Evolutionary conservation across 1,140 invertebrate genomes (phyloP).

Genomic region (Brachionus rotundiformis): DNA sequence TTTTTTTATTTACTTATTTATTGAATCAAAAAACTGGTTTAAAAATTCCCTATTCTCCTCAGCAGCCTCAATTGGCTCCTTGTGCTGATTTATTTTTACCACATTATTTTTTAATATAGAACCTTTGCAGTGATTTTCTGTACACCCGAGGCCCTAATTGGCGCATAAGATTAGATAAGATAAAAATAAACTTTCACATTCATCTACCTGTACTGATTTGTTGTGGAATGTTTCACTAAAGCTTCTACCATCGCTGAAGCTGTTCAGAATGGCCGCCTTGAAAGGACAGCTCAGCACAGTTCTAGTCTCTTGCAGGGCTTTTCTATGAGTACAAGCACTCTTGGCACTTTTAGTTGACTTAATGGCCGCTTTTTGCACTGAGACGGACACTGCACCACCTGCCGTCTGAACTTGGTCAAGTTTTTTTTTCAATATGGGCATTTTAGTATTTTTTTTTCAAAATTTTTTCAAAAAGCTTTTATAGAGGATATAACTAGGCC

Average conservation of each 20-base stretch:
- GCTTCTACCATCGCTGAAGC: not conserved
- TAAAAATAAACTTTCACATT: not conserved
- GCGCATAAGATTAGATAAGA: not conserved
- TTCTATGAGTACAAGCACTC: not conserved
- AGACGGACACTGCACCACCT: not conserved
- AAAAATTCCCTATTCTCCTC: not conserved
- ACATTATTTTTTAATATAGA: not conserved
- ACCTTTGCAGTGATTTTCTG: not conserved
- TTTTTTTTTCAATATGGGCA: constrained; percentile 6
- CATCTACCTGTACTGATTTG: not conserved
- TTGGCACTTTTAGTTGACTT: not conserved
- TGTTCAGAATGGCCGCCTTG: not conserved
- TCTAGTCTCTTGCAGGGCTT: not conserved
- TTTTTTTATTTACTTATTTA: not conserved
- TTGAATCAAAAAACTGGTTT: not conserved
- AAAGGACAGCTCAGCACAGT: not conserved
- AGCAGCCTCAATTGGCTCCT: not conserved
- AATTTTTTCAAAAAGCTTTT: not conserved
- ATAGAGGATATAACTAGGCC: not conserved
- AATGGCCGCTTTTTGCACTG: not conserved
- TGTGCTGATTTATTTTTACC: not conserved
- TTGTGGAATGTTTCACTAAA: constrained; percentile 22
- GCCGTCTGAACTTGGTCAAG: not conserved
- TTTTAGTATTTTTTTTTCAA: not conserved
- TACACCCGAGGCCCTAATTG: constrained; percentile 2